Evolutionary conservation across 30 jellyfish, hydroid and myxozoan species (phyloP), one percentile per base, ranked within the genome.

Genomic region (Aurelia aurita): DNA sequence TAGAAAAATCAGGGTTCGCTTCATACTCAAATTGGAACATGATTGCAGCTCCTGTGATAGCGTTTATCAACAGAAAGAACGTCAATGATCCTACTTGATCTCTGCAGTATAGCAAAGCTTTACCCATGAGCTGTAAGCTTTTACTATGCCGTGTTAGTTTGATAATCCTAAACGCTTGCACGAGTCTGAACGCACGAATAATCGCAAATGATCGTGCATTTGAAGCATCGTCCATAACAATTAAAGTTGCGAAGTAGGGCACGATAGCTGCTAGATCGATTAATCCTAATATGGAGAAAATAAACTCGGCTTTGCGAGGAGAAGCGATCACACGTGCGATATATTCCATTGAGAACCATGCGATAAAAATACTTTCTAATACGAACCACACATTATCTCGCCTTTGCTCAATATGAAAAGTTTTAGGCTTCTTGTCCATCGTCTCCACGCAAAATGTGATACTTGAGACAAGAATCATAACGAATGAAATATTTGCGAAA

Each of bases 341-440:
- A 35, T 88, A 88, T 23, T 88, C 96, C 60, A 81, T n/a, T 29
- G 96, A 63, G 66, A 88, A 88, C 96, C 96, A 88, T 54, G 79
- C 67, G 72, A 79, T 71, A 64, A 78, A 88, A 2, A 88, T 58
- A 27, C 90, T 71, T 44, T 88, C 96, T 14, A 88, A 58, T 23
- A 78, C 65, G 51, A 88, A 78, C 96, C 96, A 88, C 6, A 88
- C 74, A 31, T 70, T 72, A 47, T 49, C 47, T n/a, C 90, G 96
- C 51, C 84, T 61, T 25, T 82, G 66, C 62, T 62, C 79, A 13
- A 75, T 22, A 5, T 39, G 51, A 39, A 39, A 39, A 44, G 49
- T 69, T 53, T 70, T 75, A 2, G 77, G 84, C 54, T 78, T 64
- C 28, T 44, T 77, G 31, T 74, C 84, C 78, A 85, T n/a, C 11